These are phyloP conservation scores for Psilopogon haemacephalus DNA, from an alignment of 2,113 vertebrate species.

Conservation along the genomic window DNA sequence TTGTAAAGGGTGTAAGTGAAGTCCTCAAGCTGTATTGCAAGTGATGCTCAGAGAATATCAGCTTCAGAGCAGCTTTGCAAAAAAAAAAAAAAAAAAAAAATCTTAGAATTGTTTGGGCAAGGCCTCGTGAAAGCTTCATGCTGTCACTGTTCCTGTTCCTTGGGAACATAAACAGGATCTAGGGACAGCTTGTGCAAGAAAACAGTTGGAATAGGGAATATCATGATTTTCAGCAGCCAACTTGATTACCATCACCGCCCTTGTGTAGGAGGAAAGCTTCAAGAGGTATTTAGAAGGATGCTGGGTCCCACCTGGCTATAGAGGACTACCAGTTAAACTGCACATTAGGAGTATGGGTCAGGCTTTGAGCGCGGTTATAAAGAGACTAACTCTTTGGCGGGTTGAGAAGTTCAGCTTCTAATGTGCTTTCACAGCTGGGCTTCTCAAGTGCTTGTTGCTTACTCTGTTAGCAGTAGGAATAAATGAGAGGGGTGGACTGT, in stretches of 20 bases:
- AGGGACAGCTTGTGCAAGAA: constrained; percentile 72
- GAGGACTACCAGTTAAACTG: neutral
- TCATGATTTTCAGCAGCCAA: constrained; percentile 58
- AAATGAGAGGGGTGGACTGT: neutral
- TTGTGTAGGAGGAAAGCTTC: constrained; percentile 51
- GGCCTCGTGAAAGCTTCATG: constrained; percentile 65
- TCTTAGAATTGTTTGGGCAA: constrained; percentile 63
- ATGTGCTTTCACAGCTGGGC: constrained; percentile 13
- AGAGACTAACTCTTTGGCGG: neutral
- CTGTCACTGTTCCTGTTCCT: constrained; percentile 71
- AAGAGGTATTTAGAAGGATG: constrained; percentile 55
- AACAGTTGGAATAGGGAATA: constrained; percentile 72
- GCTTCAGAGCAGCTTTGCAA: constrained; percentile 41
- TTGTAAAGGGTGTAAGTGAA: constrained; percentile 25
- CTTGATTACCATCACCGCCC: constrained; percentile 57
- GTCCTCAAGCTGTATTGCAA: constrained; percentile 47
- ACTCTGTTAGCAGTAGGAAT: neutral
- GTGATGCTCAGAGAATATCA: constrained; percentile 13
- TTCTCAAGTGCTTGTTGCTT: constrained; percentile 11
- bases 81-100: neutral
- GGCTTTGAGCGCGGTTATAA: neutral
- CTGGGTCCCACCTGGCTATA: constrained; percentile 16
- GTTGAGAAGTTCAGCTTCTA: constrained; percentile 21
- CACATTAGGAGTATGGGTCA: neutral
- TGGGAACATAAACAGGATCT: constrained; percentile 75